Percentiles rank a stretch among this genome's conserved stretches.
These are phyloP conservation scores for Patiria pectinifera DNA, from an alignment of 53 echinoderm and acorn worm genomes.

Conservation along the genomic window DNA sequence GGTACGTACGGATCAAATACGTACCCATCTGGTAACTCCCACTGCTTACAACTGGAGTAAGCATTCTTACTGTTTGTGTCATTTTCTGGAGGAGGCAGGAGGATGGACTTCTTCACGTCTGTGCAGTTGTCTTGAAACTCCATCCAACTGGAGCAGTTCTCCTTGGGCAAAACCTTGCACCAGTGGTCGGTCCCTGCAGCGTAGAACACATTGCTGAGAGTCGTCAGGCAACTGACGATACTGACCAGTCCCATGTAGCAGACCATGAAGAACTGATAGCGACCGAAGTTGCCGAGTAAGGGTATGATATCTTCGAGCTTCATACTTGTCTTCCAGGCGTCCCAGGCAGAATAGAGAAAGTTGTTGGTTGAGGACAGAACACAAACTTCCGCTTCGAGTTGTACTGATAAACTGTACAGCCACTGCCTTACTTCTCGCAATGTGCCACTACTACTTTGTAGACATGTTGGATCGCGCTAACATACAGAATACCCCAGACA, in stretches of 20 bases:
- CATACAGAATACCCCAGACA: too few relatives aligned
- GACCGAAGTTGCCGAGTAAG: constrained; percentile 82
- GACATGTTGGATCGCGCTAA: too few relatives aligned
- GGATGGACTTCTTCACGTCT: constrained; percentile 25
- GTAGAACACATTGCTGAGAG: constrained; percentile 65
- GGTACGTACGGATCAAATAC: neutral
- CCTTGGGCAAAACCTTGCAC: too few relatives aligned
- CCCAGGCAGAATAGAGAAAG: neutral
- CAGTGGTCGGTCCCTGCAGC: too few relatives aligned
- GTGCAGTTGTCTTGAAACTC: constrained; percentile 46
- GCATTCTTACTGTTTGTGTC: neutral
- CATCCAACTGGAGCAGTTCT: constrained; percentile 40
- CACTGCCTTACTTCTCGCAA: too few relatives aligned
- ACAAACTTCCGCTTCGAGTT: too few relatives aligned
- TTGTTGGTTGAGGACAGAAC: too few relatives aligned
- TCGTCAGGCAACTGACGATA: constrained; percentile 48
- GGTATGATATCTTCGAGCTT: constrained; percentile 76
- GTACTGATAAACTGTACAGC: too few relatives aligned
- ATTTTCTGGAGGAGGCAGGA: neutral
- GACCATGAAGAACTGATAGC: constrained; percentile 73
- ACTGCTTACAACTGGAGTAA: constrained; percentile 51
- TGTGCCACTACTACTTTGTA: too few relatives aligned
- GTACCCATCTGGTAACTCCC: constrained; percentile 25
- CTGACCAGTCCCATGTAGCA: constrained; percentile 63
- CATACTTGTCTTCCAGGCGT: constrained; percentile 10